phyloP scores from a whole-genome alignment of 2,113 vertebrate genomes.

The Ctenomys sociabilis region DNA sequence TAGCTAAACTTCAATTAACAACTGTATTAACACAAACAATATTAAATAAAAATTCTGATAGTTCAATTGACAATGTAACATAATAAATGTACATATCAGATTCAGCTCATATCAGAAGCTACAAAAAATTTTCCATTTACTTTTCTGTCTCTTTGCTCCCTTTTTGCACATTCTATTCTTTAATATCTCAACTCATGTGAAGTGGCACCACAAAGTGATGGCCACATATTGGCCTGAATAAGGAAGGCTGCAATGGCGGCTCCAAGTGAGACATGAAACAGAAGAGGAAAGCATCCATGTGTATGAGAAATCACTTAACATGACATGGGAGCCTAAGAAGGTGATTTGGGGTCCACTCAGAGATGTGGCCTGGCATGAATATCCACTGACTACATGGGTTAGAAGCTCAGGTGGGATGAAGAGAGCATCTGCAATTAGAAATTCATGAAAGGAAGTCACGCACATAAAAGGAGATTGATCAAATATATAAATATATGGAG shows the following conservation, averaged over 20 bases:
- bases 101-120: background rate
- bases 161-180: background rate
- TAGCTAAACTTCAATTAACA: background rate
- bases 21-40: background rate
- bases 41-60: background rate
- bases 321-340: background rate
- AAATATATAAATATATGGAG: background rate
- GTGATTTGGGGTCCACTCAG: background rate
- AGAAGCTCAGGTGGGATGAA: background rate
- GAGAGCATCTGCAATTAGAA: background rate
- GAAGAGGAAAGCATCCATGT: background rate
- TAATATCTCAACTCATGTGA: background rate
- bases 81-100: background rate
- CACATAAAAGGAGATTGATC: background rate
- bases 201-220: too few relatives aligned
- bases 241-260: background rate
- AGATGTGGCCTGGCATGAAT: background rate
- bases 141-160: background rate
- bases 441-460: background rate
- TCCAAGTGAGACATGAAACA: background rate
- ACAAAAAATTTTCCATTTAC: background rate
- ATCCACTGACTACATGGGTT: background rate
- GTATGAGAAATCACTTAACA: background rate
- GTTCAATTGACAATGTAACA: background rate
- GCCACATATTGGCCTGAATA: background rate